Base-by-base conservation (phyloP, 2,888 invertebrate genomes). In the Biston stratarius region DNA sequence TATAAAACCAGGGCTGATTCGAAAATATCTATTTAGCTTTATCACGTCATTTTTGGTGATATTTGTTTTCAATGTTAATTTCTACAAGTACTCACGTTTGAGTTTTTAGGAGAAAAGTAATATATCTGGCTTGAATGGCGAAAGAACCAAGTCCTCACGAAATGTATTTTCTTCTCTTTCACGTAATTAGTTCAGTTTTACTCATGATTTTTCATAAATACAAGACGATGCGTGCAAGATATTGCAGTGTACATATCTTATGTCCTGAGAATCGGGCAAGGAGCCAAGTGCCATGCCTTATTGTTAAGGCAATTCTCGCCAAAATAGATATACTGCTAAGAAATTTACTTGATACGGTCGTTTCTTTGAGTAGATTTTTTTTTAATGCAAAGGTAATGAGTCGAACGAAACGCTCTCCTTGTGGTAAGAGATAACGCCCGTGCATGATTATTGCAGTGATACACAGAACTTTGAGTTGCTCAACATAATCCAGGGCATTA, bases 221-320 rank as follows among this genome's bases (percentile, higher is more conserved):
- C 55, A 55, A 36, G 55, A 42, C 45, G 11, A 57, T 57, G 57
- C 57, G 45, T 57, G 36, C 14, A 45, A 57, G 34, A 57, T 45
- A 14, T 36, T 33, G 33, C 24, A 53, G 40, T 11, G 11, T n/a
- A n/a, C n/a, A 14, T 1, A 33, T 12, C n/a, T 33, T 12, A 33
- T 6, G 6, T 34, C 5, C 24, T 48, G n/a, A 34, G 12, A n/a
- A n/a, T 7, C n/a, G 51, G 58, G 58, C 58, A 47, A 2, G 11
- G 7, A 24, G 59, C 59, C 59, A 59, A 59, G 49, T 48, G 15
- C 36, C 14, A 24, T 58, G 38, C 48, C 47, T 49, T 59, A 49
- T 58, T 58, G 40, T 45, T 61, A 52, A 12, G 12, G 24, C 49
- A 49, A 59, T 59, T 40, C 38, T 59, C 49, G 59, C 40, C 49